Percentiles rank a stretch among this genome's conserved stretches.
Evolutionary conservation across 2,888 invertebrate genomes (phyloP).

Genomic region (Amphipoea oculea): DNA sequence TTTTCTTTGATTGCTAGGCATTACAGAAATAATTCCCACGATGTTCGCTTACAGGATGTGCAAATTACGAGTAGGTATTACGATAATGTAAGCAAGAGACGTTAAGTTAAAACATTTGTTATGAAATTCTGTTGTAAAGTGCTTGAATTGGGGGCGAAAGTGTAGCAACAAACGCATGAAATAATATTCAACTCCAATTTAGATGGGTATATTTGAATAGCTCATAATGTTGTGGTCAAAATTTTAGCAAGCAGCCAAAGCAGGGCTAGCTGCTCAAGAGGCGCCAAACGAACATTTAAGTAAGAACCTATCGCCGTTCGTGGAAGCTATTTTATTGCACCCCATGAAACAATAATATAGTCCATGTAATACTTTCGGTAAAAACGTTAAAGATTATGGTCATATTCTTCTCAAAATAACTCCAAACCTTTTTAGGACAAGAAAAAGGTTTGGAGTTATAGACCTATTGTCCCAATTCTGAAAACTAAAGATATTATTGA

Average conservation of each 20-base stretch:
- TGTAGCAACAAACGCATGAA: slow-evolving; percentile 7
- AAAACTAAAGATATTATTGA: slow-evolving; percentile 23
- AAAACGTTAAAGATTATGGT: not conserved
- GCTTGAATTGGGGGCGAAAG: not conserved
- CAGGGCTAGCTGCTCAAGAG: not conserved
- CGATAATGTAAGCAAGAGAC: slow-evolving; percentile 15
- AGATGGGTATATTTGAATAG: not conserved
- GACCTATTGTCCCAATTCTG: not conserved
- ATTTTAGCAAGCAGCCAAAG: not conserved
- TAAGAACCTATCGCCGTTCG: not conserved
- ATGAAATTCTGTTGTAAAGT: slow-evolving; percentile 4
- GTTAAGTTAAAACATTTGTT: slow-evolving; percentile 32
- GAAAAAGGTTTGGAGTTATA: too few species aligned
- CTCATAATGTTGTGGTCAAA: not conserved
- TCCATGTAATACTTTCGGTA: not conserved
- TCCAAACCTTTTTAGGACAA: not conserved
- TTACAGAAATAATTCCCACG: slow-evolving; percentile 49
- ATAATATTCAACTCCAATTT: not conserved
- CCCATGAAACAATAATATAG: not conserved
- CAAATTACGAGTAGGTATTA: slow-evolving; percentile 35
- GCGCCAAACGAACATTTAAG: not conserved
- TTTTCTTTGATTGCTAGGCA: slow-evolving; percentile 47
- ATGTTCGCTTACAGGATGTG: slow-evolving; percentile 47
- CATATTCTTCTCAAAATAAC: not conserved
- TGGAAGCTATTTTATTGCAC: not conserved